Evolutionary conservation across 2,113 vertebrate species (phyloP).

Genomic region (Drymodes brunneopygia): DNA sequence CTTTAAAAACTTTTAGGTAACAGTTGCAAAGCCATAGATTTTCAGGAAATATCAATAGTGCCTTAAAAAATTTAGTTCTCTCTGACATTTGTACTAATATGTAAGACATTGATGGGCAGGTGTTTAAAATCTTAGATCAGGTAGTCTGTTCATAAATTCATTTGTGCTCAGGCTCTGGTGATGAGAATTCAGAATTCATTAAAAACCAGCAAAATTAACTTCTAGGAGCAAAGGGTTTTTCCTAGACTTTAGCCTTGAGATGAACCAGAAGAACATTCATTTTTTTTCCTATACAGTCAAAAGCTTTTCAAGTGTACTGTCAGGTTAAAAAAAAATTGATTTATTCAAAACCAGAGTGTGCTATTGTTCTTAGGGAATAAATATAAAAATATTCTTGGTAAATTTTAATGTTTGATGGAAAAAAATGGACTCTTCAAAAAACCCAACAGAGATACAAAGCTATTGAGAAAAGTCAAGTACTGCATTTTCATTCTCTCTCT

Average conservation of each 20-base stretch:
- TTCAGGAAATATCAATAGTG: not conserved
- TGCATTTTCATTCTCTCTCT: not conserved
- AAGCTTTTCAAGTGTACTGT: not conserved
- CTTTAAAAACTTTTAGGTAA: not conserved
- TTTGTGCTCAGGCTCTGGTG: not conserved
- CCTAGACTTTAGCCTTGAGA: not conserved
- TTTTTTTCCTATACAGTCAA: not conserved
- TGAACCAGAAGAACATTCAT: not conserved
- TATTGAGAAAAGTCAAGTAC: not conserved
- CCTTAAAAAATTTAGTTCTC: not conserved
- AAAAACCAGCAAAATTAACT: not conserved
- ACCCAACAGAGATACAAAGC: not conserved
- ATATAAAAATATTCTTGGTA: not conserved
- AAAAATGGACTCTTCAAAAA: accelerated
- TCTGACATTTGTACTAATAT: not conserved
- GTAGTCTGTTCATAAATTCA: not conserved
- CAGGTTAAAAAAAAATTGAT: not conserved
- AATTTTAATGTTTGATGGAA: not conserved
- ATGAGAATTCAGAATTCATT: not conserved
- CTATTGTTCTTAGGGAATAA: not conserved
- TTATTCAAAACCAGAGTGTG: not conserved
- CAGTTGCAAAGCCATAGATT: not conserved
- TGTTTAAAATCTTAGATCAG: not conserved
- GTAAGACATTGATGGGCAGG: not conserved
- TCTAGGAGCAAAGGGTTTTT: not conserved